Percentiles rank a stretch among this genome's conserved stretches.
Conservation (phyloP, 2,888 invertebrate species). For the Luffia ferchaultella region DNA sequence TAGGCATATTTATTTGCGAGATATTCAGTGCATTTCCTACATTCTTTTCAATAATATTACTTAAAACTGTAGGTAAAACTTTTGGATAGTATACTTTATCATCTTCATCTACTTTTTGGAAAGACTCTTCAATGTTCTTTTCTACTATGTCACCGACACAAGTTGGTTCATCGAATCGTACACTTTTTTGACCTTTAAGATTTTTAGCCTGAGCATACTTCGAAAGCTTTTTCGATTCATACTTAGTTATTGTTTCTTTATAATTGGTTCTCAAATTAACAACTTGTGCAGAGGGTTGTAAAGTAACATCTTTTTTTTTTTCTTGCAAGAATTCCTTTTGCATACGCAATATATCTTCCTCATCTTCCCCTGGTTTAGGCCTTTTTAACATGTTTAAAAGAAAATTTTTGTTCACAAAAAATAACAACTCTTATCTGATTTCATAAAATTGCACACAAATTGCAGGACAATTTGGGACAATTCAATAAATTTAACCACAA, state of each 20-base stretch:
- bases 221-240: slow-evolving; percentile 35
- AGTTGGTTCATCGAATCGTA: slow-evolving; percentile 25
- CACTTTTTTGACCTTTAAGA: slow-evolving; percentile 38
- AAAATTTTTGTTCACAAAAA: not conserved
- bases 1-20: slow-evolving; percentile 31
- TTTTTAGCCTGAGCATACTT: slow-evolving; percentile 50
- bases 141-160: slow-evolving; percentile 38
- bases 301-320: slow-evolving; percentile 55
- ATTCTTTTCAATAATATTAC: slow-evolving; percentile 67
- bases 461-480: slow-evolving; percentile 5
- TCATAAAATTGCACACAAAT: slow-evolving; percentile 1
- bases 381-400: slow-evolving; percentile 61
- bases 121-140: slow-evolving; percentile 28
- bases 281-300: slow-evolving; percentile 71
- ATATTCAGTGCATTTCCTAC: slow-evolving; percentile 20
- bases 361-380: slow-evolving; percentile 74
- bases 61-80: slow-evolving; percentile 47
- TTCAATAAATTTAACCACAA: too few relatives aligned
- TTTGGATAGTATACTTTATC: slow-evolving; percentile 55
- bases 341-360: slow-evolving; percentile 77
- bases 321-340: slow-evolving; percentile 74
- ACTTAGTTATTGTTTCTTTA: slow-evolving; percentile 15
- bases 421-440: not conserved
- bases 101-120: slow-evolving; percentile 32
- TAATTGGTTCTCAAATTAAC: slow-evolving; percentile 44